Base-by-base conservation (phyloP, 2,888 invertebrate genomes). In the Cephalotes varians region DNA sequence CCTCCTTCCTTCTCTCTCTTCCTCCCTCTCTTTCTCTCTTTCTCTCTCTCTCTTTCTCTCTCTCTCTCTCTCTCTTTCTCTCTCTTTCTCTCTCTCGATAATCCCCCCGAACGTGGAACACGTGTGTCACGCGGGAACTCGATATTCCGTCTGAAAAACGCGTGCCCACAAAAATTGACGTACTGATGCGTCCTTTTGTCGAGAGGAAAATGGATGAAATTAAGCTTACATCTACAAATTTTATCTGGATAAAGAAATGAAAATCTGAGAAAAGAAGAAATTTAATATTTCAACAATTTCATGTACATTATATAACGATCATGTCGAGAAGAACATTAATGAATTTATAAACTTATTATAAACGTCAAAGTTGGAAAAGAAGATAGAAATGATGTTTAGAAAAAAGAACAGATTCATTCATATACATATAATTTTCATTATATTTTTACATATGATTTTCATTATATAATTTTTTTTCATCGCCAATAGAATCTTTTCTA, bases 101-200 rank as follows among this genome's bases (percentile, higher is more conserved):
- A n/a, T 9, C 37, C 65, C n/a, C 10, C 12, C 44, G 10, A 71
- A 47, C 44, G n/a, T 44, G 71, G 54, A 51, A 69, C 77, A 69
- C 56, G 44, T 56, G 77, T 49, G 44, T 77, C 77, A 77, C 69
- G 54, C 31, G 44, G 44, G 21, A 67, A 69, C 71, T 77, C 77
- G 71, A 77, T 31, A 69, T 77, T 69, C 21, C 21, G 15, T 44
- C 21, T 73, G 40, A 76, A 76, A 76, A 67, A 76, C 67, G 40
- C 51, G 10, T 40, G 51, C n/a, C n/a, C 28, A 15, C 64, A 28
- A 67, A 76, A 67, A 76, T 67, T 67, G 67, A 28, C 67, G 9
- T 51, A 37, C 51, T 65, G 64, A 73, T 74, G 62, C 21, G 21
- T n/a, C n/a, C 40, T 31, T 73, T 44, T 34, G 65, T 60, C 3